phyloP scores from a whole-genome alignment of 2,888 invertebrate species.

The Ectemnius continuus region DNA sequence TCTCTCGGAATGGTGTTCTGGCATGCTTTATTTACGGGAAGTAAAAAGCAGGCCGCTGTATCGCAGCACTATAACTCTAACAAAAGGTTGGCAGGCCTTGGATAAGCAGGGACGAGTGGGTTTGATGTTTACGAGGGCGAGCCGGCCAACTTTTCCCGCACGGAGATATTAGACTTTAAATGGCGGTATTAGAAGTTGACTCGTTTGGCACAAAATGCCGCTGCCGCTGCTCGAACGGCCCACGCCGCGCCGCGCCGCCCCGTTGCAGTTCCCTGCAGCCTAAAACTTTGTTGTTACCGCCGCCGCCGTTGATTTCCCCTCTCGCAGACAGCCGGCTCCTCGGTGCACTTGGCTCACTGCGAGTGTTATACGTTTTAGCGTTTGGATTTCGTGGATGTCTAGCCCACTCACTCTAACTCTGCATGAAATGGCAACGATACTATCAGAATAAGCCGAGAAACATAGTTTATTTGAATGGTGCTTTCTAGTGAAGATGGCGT shows the following conservation, averaged over 20 bases:
- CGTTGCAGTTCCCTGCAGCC: constrained; percentile 19
- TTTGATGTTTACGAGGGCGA: constrained; percentile 56
- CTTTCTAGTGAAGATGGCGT: too few relatives aligned
- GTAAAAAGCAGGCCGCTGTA: constrained; percentile 14
- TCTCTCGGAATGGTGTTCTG: too few relatives aligned
- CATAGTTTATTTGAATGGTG: too few relatives aligned
- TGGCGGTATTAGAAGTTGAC: constrained; percentile 61
- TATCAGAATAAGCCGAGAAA: too few relatives aligned
- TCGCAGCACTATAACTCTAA: constrained; percentile 16
- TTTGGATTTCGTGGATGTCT: not conserved
- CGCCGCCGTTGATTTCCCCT: not conserved
- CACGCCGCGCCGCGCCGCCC: too few relatives aligned
- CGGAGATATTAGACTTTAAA: constrained; percentile 63
- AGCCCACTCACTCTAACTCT: too few relatives aligned
- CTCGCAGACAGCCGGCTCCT: not conserved
- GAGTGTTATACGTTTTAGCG: not conserved
- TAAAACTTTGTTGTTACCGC: constrained; percentile 27
- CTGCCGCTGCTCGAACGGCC: not conserved
- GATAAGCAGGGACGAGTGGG: constrained; percentile 41
- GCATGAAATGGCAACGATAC: too few relatives aligned
- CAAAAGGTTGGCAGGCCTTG: constrained; percentile 14
- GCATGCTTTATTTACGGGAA: constrained; percentile 29
- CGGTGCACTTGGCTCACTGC: not conserved
- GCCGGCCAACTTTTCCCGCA: constrained; percentile 50
- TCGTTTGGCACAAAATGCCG: constrained; percentile 44